Evolutionary conservation across 2,888 invertebrate genomes (phyloP).

Genomic region (Drosophila multiciliata): DNA sequence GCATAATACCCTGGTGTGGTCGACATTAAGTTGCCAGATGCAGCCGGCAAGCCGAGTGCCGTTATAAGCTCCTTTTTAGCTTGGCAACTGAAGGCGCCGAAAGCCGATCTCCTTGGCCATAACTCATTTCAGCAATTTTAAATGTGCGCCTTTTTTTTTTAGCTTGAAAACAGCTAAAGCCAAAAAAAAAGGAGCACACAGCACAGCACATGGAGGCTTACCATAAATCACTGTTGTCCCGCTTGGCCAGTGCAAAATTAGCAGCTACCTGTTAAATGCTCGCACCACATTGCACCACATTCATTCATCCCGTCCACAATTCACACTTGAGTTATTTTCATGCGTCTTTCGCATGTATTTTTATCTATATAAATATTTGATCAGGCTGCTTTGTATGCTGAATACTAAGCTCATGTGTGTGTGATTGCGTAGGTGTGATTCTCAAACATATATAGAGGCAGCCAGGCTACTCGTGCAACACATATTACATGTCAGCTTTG

Average conservation of each 20-base stretch:
- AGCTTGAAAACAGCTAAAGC: not conserved
- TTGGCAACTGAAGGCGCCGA: constrained; percentile 15
- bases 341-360: constrained; percentile 40
- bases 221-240: constrained; percentile 53
- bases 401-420: constrained; percentile 5
- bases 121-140: constrained; percentile 48
- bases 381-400: constrained; percentile 44
- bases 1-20: constrained; percentile 51
- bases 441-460: constrained; percentile 11
- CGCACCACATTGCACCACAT: constrained; percentile 26
- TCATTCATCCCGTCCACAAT: constrained; percentile 23
- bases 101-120: constrained; percentile 37
- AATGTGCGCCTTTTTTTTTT: constrained; percentile 10
- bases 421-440: constrained; percentile 19
- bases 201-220: constrained; percentile 13
- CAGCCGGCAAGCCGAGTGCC: constrained; percentile 17
- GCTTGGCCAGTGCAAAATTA: constrained; percentile 47
- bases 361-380: constrained; percentile 63
- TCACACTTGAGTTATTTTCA: constrained; percentile 54
- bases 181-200: not conserved
- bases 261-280: constrained; percentile 50
- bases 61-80: constrained; percentile 44
- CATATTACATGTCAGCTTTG: constrained; percentile 65
- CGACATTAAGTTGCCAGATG: constrained; percentile 61
- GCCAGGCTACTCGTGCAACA: constrained; percentile 20